These are phyloP conservation scores for Bombylius major DNA, from an alignment of 2,888 invertebrate genomes.

Conservation along the genomic window DNA sequence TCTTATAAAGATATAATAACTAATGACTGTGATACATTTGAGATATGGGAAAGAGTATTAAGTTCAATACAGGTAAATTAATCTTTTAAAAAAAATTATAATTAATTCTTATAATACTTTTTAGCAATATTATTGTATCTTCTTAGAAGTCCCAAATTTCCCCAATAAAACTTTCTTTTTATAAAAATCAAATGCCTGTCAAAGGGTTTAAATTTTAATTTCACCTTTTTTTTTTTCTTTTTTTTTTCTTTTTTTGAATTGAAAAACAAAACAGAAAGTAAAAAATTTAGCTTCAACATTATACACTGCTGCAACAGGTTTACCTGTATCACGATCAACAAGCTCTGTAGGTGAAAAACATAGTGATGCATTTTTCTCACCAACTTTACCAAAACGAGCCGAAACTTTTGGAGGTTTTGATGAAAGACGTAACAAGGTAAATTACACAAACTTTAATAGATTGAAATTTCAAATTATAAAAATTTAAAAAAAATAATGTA, in stretches of 20 bases:
- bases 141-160: no score
- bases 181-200: no score
- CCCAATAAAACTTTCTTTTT: no score
- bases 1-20: constrained; percentile 60
- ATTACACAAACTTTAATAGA: neutral
- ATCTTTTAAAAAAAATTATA: neutral
- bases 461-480: neutral
- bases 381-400: constrained; percentile 79
- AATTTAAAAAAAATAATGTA: neutral
- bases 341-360: constrained; percentile 91
- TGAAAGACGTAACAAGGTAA: constrained; percentile 37
- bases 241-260: neutral
- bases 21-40: constrained; percentile 62
- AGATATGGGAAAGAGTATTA: constrained; percentile 69
- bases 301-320: constrained; percentile 52
- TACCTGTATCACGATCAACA: constrained; percentile 75
- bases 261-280: constrained; percentile 44
- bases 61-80: constrained; percentile 27
- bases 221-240: neutral
- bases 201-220: no score
- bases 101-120: neutral
- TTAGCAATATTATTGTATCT: no score
- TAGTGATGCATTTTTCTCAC: constrained; percentile 71
- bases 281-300: constrained; percentile 60
- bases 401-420: constrained; percentile 97